Evolutionary conservation across 2,113 vertebrate species (phyloP).

Genomic region (Rhipidura dahli): DNA sequence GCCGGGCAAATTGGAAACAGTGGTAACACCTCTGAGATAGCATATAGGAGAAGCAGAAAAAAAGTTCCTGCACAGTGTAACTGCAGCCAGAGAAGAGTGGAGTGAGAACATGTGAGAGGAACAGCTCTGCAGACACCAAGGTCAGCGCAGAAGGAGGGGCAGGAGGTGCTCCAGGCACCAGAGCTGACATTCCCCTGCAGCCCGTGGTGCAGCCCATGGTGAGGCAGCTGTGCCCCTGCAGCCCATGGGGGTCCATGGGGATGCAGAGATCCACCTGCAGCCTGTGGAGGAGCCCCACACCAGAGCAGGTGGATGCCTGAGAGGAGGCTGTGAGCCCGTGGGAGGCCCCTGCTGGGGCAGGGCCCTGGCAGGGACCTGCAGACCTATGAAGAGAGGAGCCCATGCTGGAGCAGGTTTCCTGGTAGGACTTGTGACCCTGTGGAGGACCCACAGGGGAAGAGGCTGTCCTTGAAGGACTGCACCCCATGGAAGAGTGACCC

Average conservation of each 20-base stretch:
- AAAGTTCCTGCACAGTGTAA: neutral
- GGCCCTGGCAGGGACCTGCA: neutral
- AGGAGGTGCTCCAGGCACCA: neutral
- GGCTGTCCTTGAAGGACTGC: neutral
- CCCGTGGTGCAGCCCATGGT: fast-evolving
- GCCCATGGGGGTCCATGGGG: neutral
- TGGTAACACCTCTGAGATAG: neutral
- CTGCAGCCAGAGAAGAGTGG: fast-evolving
- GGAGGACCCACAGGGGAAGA: neutral
- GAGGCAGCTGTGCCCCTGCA: neutral
- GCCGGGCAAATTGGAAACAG: fast-evolving
- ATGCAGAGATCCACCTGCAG: neutral
- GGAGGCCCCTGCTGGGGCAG: neutral
- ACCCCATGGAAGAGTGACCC: neutral
- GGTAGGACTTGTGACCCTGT: neutral
- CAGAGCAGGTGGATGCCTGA: neutral
- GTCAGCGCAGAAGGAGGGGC: neutral
- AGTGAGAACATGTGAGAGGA: neutral
- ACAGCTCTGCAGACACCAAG: neutral
- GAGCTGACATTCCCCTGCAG: neutral
- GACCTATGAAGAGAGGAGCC: neutral
- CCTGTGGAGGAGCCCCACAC: neutral
- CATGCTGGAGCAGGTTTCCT: neutral
- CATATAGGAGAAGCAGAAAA: neutral
- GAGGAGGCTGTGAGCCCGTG: neutral